Evolutionary conservation across 2,888 invertebrate genomes (phyloP).

Genomic region (Saturnia pavonia): DNA sequence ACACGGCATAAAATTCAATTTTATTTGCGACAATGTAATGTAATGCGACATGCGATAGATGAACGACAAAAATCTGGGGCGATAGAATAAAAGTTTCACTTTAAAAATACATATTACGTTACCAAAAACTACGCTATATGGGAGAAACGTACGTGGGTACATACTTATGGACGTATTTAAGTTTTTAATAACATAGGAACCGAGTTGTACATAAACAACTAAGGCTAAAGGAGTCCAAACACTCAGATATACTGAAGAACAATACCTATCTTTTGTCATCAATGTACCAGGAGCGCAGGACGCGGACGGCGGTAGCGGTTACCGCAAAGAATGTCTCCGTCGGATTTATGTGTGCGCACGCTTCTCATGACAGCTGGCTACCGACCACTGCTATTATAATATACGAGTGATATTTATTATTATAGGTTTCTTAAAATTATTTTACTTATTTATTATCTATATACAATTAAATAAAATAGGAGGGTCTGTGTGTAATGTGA

Average conservation of each 20-base stretch:
- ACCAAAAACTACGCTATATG: too few relatives aligned
- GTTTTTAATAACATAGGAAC: conserved; percentile 18
- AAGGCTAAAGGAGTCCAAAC: not conserved
- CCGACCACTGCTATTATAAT: conserved; percentile 60
- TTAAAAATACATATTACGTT: too few relatives aligned
- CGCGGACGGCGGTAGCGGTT: conserved; percentile 57
- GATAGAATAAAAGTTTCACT: too few relatives aligned
- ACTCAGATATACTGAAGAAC: conserved; percentile 19
- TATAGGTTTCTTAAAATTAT: conserved; percentile 32
- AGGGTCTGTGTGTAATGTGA: too few relatives aligned
- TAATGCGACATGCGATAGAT: too few relatives aligned
- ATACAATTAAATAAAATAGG: too few relatives aligned
- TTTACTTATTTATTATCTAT: too few relatives aligned
- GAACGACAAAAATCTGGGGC: too few relatives aligned
- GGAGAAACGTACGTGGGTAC: not conserved
- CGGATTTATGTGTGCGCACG: conserved; percentile 66
- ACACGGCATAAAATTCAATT: too few relatives aligned
- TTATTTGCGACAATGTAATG: too few relatives aligned
- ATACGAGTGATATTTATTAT: conserved; percentile 52
- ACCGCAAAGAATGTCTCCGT: conserved; percentile 69
- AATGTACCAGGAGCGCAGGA: conserved; percentile 54
- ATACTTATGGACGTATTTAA: conserved; percentile 3
- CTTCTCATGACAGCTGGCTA: conserved; percentile 60
- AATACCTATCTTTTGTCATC: conserved; percentile 22
- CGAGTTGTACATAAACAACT: not conserved